Conservation (phyloP, 2,113 vertebrate species). For the Eubucco bourcierii region DNA sequence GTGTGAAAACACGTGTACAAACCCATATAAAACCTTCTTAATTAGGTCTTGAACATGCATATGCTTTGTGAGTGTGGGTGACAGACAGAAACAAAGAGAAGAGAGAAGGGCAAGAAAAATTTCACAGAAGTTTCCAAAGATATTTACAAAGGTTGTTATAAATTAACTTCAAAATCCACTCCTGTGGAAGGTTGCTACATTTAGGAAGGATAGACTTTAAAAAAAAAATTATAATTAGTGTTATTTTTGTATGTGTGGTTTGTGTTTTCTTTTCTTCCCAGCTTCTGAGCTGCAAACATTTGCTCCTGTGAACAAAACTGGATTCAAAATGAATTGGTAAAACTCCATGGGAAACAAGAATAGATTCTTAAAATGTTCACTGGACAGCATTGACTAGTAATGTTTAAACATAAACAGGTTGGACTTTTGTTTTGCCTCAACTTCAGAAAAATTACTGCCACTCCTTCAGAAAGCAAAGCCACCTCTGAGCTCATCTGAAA, state of each 20-base stretch:
- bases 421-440: constrained; percentile 35
- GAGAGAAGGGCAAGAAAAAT: background rate
- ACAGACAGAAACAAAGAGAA: constrained; percentile 20
- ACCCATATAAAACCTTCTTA: constrained; percentile 27
- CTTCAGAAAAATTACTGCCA: background rate
- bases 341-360: constrained; percentile 6
- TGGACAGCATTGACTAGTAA: background rate
- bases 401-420: constrained; percentile 31
- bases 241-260: background rate
- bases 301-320: background rate
- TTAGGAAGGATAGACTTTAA: background rate
- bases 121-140: constrained; percentile 28
- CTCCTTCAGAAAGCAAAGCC: background rate
- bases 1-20: constrained; percentile 59
- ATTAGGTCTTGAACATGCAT: constrained; percentile 28
- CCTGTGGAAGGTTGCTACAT: background rate
- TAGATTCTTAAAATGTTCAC: background rate
- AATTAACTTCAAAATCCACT: constrained; percentile 44
- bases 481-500: background rate
- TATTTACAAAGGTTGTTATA: constrained; percentile 45
- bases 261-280: background rate
- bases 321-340: background rate
- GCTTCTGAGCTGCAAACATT: background rate
- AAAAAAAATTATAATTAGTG: no score
- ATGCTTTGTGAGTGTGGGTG: constrained; percentile 27